These are phyloP conservation scores for Limanda limanda DNA, from an alignment of 2,113 vertebrate species.

Conservation along the genomic window DNA sequence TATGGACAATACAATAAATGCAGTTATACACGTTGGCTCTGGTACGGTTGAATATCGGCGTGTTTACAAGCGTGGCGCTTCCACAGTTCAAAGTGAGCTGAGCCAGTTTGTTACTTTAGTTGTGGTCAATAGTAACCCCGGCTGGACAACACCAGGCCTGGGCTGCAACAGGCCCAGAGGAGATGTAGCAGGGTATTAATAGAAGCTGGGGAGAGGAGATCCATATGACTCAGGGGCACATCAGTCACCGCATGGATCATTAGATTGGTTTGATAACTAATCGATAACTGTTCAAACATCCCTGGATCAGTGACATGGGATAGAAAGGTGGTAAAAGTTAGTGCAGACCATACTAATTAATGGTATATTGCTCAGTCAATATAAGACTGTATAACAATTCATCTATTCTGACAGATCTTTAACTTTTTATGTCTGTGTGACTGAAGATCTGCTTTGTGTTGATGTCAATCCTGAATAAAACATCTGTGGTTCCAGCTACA, in stretches of 20 bases:
- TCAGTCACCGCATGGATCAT: constrained; percentile 56
- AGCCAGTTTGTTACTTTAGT: constrained; percentile 46
- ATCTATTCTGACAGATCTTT: background rate
- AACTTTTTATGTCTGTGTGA: background rate
- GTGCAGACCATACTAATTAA: background rate
- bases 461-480: background rate
- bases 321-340: constrained; percentile 1
- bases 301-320: constrained; percentile 24
- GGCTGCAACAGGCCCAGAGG: constrained; percentile 51
- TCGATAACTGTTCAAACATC: constrained; percentile 46
- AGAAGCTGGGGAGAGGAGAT: constrained; percentile 67
- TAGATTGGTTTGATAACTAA: constrained; percentile 34
- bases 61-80: constrained; percentile 22
- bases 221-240: constrained; percentile 62
- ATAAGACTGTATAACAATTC: background rate
- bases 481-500: background rate
- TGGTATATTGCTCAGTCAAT: background rate
- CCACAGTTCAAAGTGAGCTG: constrained; percentile 24
- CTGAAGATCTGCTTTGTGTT: background rate
- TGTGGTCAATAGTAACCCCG: constrained; percentile 62
- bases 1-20: background rate
- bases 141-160: constrained; percentile 45
- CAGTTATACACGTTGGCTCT: background rate
- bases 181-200: constrained; percentile 67
- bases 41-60: background rate